phyloP scores from a whole-genome alignment of 2,888 invertebrate genomes.

The Melieria crassipennis region DNA sequence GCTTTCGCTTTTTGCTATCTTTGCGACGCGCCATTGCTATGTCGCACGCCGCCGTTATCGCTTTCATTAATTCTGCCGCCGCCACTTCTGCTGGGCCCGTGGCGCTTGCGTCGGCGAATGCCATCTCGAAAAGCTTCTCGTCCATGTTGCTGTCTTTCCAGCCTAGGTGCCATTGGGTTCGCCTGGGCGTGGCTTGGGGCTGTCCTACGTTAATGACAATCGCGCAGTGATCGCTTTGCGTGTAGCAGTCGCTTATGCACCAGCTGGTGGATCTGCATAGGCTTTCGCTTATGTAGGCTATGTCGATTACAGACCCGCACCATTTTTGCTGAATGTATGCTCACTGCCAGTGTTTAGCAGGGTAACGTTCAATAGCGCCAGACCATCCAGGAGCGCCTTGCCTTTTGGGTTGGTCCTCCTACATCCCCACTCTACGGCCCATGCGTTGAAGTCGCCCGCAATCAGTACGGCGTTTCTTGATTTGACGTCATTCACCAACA shows the following conservation, averaged over 20 bases:
- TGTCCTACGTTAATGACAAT: background rate
- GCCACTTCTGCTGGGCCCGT: background rate
- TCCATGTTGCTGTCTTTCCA: too few species aligned
- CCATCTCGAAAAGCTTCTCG: background rate
- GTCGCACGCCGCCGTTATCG: too few species aligned
- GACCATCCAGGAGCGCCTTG: too few species aligned
- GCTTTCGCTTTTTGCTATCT: background rate
- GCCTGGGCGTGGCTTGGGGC: background rate
- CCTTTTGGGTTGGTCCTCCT: slow-evolving; percentile 18
- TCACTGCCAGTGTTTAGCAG: slow-evolving; percentile 18
- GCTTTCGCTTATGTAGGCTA: slow-evolving; percentile 18
- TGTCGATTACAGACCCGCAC: slow-evolving; percentile 19
- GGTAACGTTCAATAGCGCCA: slow-evolving; percentile 4
- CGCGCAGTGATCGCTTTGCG: slow-evolving; percentile 17
- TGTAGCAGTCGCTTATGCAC: slow-evolving; percentile 21
- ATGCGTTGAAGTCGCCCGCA: slow-evolving; percentile 33
- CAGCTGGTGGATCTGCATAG: background rate
- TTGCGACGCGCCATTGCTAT: slow-evolving; percentile 6
- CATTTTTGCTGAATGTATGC: slow-evolving; percentile 19
- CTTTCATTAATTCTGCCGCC: background rate
- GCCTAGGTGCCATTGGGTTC: background rate
- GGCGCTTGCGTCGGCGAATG: background rate
- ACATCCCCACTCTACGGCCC: slow-evolving; percentile 26
- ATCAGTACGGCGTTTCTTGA: slow-evolving; percentile 2
- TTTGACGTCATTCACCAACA: background rate